Evolutionary conservation across 2,888 invertebrate species (phyloP).

Genomic region (Caenorhabditis panamensis): DNA sequence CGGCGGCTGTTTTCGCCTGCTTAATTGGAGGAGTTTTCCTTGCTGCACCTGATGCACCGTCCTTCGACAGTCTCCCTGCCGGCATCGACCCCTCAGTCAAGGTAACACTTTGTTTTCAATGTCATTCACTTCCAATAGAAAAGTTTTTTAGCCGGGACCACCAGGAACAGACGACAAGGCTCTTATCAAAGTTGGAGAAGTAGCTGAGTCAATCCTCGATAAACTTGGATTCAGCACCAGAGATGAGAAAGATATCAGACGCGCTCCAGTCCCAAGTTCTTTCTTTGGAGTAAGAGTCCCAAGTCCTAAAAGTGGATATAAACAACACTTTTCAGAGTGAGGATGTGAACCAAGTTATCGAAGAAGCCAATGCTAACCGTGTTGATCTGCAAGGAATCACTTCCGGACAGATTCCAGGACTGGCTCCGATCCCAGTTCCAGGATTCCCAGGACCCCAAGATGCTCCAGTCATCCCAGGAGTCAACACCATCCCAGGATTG

Average conservation of each 20-base stretch:
- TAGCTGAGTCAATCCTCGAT: conserved; percentile 78
- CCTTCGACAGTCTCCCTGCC: conserved; percentile 59
- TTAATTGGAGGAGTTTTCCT: conserved; percentile 53
- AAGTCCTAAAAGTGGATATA: background rate
- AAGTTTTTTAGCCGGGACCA: conserved; percentile 48
- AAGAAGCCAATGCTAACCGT: conserved; percentile 75
- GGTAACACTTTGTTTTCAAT: conserved; percentile 16
- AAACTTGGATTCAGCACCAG: conserved; percentile 73
- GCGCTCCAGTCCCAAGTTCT: conserved; percentile 67
- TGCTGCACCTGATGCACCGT: conserved; percentile 57
- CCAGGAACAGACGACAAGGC: conserved; percentile 57
- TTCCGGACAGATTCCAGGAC: conserved; percentile 77
- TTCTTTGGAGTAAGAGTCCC: conserved; percentile 54
- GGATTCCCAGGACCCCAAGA: conserved; percentile 80
- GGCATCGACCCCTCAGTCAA: conserved; percentile 53
- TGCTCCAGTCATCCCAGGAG: conserved; percentile 81
- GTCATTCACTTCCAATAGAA: background rate
- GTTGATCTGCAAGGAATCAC: conserved; percentile 78
- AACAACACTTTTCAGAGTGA: conserved; percentile 71
- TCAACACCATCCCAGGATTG: conserved; percentile 81
- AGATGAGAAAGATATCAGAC: conserved; percentile 59
- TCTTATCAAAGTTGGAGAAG: conserved; percentile 74
- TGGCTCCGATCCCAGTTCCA: conserved; percentile 81
- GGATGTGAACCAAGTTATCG: conserved; percentile 76
- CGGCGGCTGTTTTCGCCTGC: conserved; percentile 52